phyloP scores from a whole-genome alignment of 1,140 invertebrate genomes.

The Leptinotarsa defecta region DNA sequence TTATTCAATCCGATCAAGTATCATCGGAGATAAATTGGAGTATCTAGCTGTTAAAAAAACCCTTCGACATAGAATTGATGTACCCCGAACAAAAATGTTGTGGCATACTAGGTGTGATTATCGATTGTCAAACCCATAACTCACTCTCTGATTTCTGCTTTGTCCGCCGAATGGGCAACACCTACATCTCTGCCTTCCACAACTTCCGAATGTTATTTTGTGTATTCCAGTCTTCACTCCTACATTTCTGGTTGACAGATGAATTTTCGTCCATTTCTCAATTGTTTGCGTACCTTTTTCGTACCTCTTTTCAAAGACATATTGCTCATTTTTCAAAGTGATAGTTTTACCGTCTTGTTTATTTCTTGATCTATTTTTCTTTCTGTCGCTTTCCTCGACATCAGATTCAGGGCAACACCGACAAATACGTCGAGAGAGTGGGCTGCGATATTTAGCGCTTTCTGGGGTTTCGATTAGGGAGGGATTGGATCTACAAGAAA shows the following conservation, averaged over 20 bases:
- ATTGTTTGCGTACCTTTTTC: not conserved
- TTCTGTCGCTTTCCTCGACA: not conserved
- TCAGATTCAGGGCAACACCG: not conserved
- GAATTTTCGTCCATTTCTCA: not conserved
- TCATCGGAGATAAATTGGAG: too few species aligned
- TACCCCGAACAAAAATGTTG: too few species aligned
- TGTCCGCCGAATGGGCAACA: not conserved
- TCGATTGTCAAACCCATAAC: not conserved
- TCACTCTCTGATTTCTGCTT: not conserved
- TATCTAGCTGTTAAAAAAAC: too few species aligned
- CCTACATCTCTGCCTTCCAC: not conserved
- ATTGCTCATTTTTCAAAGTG: not conserved
- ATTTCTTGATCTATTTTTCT: not conserved
- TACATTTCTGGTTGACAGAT: not conserved
- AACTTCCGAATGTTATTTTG: slow-evolving; percentile 9
- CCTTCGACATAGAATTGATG: too few species aligned
- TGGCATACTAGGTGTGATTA: too few species aligned
- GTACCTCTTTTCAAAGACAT: not conserved
- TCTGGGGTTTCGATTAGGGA: too few species aligned
- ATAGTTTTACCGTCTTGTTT: not conserved
- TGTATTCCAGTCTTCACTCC: slow-evolving; percentile 2
- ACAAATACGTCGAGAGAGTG: not conserved
- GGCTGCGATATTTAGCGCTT: too few species aligned
- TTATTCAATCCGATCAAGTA: too few species aligned
- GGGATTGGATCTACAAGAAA: too few species aligned